Evolutionary conservation across 2,888 invertebrate genomes (phyloP).

Genomic region (Imbricaverruca yamaguchii): DNA sequence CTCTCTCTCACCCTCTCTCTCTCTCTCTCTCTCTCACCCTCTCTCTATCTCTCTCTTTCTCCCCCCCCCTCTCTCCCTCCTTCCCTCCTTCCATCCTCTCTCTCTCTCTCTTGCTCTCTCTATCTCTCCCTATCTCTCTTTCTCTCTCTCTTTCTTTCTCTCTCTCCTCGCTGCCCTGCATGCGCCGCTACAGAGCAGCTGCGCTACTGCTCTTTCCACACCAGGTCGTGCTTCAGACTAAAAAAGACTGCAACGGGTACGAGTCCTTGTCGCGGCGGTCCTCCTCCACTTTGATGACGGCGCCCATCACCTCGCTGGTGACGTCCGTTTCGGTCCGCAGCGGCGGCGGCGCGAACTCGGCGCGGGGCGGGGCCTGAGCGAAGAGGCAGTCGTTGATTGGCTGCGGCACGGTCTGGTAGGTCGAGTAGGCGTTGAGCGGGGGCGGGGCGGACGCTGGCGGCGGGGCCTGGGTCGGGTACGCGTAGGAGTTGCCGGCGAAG

Average conservation of each 20-base stretch:
- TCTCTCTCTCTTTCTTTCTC: too few relatives aligned
- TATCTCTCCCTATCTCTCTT: too few relatives aligned
- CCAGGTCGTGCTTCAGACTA: slow-evolving; percentile 33
- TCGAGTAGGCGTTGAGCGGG: neutral
- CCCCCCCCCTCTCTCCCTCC: neutral
- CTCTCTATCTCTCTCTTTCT: neutral
- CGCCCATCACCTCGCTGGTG: neutral
- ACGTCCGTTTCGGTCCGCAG: neutral
- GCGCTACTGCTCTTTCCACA: neutral
- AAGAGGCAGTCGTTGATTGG: slow-evolving; percentile 21
- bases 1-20: too few relatives aligned
- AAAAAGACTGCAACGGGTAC: slow-evolving; percentile 33
- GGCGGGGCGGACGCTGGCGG: neutral
- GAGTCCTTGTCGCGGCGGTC: slow-evolving; percentile 27
- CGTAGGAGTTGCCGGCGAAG: neutral
- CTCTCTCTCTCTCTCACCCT: too few relatives aligned
- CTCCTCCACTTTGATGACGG: neutral
- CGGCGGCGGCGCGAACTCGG: neutral
- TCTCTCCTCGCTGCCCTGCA: too few relatives aligned
- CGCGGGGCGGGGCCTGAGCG: slow-evolving; percentile 7
- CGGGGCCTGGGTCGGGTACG: neutral
- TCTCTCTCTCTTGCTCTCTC: too few relatives aligned
- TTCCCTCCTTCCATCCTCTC: too few relatives aligned
- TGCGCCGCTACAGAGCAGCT: too few relatives aligned
- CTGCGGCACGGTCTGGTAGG: neutral